Evolutionary conservation across 2,888 invertebrate species (phyloP).

Genomic region (Eupeodes luniger): DNA sequence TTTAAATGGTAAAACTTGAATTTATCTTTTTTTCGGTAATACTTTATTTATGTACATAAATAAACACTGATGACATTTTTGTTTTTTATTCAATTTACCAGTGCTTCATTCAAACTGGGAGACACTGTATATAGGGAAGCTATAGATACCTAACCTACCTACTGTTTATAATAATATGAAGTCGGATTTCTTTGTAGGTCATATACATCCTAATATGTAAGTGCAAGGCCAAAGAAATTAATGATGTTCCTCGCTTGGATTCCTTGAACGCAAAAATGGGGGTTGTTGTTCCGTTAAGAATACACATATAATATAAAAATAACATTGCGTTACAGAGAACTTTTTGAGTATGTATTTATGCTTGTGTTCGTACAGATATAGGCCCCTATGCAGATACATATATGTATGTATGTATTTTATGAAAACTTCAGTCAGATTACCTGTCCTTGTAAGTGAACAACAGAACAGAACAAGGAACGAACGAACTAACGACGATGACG

Average conservation of each 20-base stretch:
- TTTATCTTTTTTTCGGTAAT: no score
- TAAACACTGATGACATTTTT: no score
- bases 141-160: no score
- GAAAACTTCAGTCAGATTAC: constrained; percentile 64
- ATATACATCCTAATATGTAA: constrained; percentile 26
- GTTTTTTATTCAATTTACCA: no score
- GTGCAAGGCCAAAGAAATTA: constrained; percentile 68
- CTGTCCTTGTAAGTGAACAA: constrained; percentile 40
- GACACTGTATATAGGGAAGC: no score
- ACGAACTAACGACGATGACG: no score
- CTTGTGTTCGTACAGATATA: neutral
- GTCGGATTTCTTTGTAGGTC: constrained; percentile 18
- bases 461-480: neutral
- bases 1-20: no score
- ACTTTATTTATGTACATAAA: no score
- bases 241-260: constrained; percentile 38
- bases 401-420: constrained; percentile 4
- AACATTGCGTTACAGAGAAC: constrained; percentile 16
- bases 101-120: no score
- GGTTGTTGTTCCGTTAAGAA: constrained; percentile 45
- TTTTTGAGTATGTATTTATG: neutral
- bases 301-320: constrained; percentile 5
- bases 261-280: neutral
- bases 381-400: neutral
- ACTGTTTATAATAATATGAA: no score